phyloP scores from a whole-genome alignment of 2,113 vertebrate genomes.

The Fregetta grallaria region DNA sequence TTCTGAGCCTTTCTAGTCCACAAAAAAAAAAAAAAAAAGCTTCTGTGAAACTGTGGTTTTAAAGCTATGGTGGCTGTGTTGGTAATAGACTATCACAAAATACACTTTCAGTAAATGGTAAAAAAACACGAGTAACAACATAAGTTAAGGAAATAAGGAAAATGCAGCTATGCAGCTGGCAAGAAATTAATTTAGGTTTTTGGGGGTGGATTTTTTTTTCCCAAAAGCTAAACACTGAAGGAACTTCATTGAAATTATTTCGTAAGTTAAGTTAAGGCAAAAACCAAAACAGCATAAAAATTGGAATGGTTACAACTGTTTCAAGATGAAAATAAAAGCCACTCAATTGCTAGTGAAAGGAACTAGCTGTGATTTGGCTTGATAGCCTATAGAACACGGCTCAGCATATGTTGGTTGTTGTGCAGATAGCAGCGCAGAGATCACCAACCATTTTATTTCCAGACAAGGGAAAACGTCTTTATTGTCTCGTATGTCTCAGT shows the following conservation, averaged over 20 bases:
- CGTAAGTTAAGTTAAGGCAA: constrained; percentile 51
- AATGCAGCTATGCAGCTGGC: constrained; percentile 47
- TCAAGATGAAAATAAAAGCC: constrained; percentile 43
- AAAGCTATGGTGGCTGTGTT: constrained; percentile 45
- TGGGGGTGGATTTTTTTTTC: not conserved
- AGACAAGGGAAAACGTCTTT: not conserved
- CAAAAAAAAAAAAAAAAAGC: not conserved
- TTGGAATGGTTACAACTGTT: constrained; percentile 29
- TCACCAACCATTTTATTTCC: not conserved
- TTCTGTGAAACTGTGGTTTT: constrained; percentile 41
- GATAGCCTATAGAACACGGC: not conserved
- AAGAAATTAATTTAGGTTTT: not conserved
- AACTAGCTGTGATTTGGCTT: constrained; percentile 58
- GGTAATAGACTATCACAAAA: constrained; percentile 44
- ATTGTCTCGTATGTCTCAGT: not conserved
- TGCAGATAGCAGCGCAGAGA: not conserved
- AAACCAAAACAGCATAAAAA: constrained; percentile 38
- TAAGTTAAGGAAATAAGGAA: constrained; percentile 28
- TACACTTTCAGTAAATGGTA: constrained; percentile 41
- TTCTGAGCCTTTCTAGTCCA: constrained; percentile 53
- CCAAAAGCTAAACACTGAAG: constrained; percentile 4
- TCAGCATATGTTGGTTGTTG: constrained; percentile 18
- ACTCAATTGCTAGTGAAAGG: constrained; percentile 52
- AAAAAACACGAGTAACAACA: not conserved
- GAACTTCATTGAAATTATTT: constrained; percentile 29